A percentile compares a stretch with the other conserved stretches of the same genome.
These are phyloP conservation scores for Glaucomys volans DNA, from an alignment of 2,113 vertebrate genomes.

Conservation along the genomic window DNA sequence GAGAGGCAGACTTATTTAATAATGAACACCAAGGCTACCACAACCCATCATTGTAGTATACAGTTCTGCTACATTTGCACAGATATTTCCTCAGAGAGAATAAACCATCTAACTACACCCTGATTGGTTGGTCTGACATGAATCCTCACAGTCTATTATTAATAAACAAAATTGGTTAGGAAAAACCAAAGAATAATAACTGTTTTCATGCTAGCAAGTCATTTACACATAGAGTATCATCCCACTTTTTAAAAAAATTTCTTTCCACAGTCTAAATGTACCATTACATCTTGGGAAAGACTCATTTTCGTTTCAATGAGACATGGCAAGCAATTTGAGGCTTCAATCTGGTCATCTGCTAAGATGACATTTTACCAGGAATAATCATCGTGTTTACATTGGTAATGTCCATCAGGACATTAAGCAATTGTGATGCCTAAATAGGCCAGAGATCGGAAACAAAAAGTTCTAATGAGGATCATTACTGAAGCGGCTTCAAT, in stretches of 20 bases:
- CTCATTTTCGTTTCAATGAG: constrained; percentile 44
- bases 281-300: constrained; percentile 33
- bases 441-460: constrained; percentile 53
- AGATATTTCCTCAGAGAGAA: constrained; percentile 34
- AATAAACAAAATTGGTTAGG: constrained; percentile 44
- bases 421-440: constrained; percentile 52
- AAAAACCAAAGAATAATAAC: constrained; percentile 10
- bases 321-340: background rate
- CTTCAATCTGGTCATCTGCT: constrained; percentile 26
- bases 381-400: constrained; percentile 57
- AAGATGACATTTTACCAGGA: constrained; percentile 35
- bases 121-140: background rate
- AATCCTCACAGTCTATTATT: background rate
- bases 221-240: background rate
- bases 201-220: constrained; percentile 20
- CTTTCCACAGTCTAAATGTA: background rate
- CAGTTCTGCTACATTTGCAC: constrained; percentile 14
- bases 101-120: background rate
- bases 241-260: background rate
- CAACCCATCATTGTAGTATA: constrained; percentile 1
- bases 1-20: background rate
- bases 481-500: constrained; percentile 59
- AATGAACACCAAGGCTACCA: background rate
- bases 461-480: constrained; percentile 58
- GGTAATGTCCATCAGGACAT: constrained; percentile 41